A percentile compares a stretch with the other conserved stretches of the same genome.
Evolutionary conservation across 2,888 invertebrate genomes (phyloP).

Genomic region (Lysandra bellargus): DNA sequence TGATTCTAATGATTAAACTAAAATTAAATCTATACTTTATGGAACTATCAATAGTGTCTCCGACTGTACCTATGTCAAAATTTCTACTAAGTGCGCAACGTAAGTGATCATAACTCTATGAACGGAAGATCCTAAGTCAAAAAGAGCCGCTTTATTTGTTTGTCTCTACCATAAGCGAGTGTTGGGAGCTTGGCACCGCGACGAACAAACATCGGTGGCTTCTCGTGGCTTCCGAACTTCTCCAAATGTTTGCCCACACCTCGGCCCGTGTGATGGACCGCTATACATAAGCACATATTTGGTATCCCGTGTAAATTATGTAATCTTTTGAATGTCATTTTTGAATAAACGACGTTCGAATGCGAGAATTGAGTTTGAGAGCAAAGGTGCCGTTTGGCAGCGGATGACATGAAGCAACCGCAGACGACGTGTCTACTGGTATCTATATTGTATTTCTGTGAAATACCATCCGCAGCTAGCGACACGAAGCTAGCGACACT

Average conservation of each 20-base stretch:
- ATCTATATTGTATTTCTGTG: too few species aligned
- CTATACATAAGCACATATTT: conserved; percentile 44
- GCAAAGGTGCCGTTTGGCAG: too few species aligned
- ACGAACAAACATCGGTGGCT: conserved; percentile 56
- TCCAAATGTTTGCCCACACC: conserved; percentile 55
- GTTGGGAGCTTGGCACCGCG: conserved; percentile 50
- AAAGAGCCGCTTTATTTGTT: background rate
- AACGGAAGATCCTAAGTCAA: background rate
- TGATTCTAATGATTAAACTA: too few species aligned
- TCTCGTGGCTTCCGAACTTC: conserved; percentile 59
- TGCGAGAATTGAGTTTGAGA: background rate
- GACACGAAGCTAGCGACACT: too few species aligned
- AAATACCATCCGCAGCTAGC: too few species aligned
- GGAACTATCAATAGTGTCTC: too few species aligned
- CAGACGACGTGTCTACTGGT: too few species aligned
- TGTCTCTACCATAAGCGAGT: background rate
- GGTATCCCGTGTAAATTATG: conserved; percentile 41
- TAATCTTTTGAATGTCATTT: conserved; percentile 24
- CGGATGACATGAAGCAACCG: too few species aligned
- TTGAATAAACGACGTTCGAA: background rate
- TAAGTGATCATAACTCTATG: background rate
- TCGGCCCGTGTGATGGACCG: conserved; percentile 50
- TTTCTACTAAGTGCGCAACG: too few species aligned
- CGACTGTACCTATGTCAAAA: too few species aligned
- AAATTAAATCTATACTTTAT: too few species aligned